Base-by-base conservation (phyloP, 1,140 invertebrate species). In the Drosophila kurseongensis region DNA sequence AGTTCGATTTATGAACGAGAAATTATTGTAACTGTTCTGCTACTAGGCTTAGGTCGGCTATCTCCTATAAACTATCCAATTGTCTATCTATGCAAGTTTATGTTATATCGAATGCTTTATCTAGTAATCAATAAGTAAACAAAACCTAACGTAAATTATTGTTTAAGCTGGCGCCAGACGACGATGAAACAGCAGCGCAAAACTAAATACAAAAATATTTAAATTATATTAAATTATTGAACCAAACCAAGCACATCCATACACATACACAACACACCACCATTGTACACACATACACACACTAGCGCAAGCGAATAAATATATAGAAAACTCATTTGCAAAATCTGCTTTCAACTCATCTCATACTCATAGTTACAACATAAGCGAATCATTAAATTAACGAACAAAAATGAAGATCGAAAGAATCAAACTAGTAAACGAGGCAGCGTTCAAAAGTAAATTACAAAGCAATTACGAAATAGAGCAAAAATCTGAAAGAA, bases 151-250 rank as follows among this genome's bases (percentile, higher is more conserved):
- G 60, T 68, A 68, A 68, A 68, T 52, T 68, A 68, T 66, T 65
- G 65, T 68, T 66, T 66, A 45, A 66, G 54, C 47, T 44, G 65
- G 41, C 42, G 65, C 35, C 58, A 32, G 47, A 60, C 36, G 54
- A 54, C 29, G 36, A 76, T 10, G 57, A 48, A 36, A 14, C 27
- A 66, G 51, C 27, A 44, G 42, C 65, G 65, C 57, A 52, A 59
- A 61, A 69, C 65, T 54, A 75, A 59, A 72, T 72, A 55, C 65
- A 72, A 76, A 73, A 59, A 89, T 71, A 89, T 83, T 83, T 83
- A 89, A 88, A 83, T 89, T 83, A 88, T 89, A 83, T 88, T 86
- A 86, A 86, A 88, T 89, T 88, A 88, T 88, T 88, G 80, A 89
- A 89, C 79, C 83, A 88, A 88, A 83, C 73, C 50, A 80, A 79